A percentile compares a stretch with the other conserved stretches of the same genome.
Conservation (phyloP, 2,113 vertebrate species). For the Tyto alba region DNA sequence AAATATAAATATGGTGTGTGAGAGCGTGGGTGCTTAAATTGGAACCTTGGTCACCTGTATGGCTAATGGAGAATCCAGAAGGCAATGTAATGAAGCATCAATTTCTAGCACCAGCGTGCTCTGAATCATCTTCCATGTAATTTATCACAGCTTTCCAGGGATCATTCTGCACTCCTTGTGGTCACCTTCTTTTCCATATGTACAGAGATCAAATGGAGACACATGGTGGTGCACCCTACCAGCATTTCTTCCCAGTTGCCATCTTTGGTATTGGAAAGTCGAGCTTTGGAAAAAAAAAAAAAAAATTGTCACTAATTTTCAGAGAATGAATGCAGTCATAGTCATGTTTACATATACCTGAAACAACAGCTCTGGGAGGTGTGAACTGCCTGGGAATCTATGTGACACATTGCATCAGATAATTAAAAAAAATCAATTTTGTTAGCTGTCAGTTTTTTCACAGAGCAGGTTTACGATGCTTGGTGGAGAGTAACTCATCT, state of each 20-base stretch:
- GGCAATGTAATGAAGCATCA: background rate
- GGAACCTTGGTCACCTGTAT: background rate
- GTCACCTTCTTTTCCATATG: background rate
- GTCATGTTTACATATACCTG: background rate
- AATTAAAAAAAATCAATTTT: background rate
- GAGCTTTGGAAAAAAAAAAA: background rate
- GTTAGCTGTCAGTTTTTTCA: background rate
- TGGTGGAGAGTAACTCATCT: background rate
- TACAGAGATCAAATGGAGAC: background rate
- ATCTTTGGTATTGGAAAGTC: background rate
- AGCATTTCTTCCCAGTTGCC: background rate
- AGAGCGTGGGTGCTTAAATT: background rate
- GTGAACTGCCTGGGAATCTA: background rate
- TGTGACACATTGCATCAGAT: background rate
- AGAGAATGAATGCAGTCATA: background rate
- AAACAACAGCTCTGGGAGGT: background rate
- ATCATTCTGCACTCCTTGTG: background rate
- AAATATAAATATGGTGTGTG: background rate
- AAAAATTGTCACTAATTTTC: background rate
- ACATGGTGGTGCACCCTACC: background rate
- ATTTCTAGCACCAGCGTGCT: background rate
- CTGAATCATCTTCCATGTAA: background rate
- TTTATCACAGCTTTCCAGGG: constrained; percentile 35
- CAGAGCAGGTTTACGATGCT: background rate
- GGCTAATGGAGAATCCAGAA: background rate